phyloP scores from a whole-genome alignment of 2,113 vertebrate genomes.

The Serinus canaria region DNA sequence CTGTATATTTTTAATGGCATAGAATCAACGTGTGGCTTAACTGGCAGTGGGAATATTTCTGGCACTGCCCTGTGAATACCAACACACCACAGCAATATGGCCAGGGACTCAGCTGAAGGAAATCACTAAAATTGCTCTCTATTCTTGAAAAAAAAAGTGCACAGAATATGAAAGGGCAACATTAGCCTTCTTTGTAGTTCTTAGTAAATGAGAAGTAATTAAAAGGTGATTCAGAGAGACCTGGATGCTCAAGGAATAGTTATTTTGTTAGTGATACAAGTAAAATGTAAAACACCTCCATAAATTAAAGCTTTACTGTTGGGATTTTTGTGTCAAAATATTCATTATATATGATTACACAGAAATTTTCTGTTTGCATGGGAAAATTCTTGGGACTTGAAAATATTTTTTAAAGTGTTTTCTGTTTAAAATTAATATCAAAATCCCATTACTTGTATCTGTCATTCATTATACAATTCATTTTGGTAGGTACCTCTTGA shows the following conservation, averaged over 20 bases:
- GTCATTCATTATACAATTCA: neutral
- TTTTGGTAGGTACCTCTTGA: neutral
- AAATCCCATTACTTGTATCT: neutral
- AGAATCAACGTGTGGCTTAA: accelerated
- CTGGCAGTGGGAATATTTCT: neutral
- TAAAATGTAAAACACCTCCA: neutral
- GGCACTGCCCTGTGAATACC: neutral
- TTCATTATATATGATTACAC: neutral
- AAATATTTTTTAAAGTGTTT: neutral
- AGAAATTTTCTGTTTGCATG: neutral
- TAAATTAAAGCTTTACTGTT: neutral
- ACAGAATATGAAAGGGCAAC: neutral
- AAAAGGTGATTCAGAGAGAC: neutral
- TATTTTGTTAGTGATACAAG: neutral
- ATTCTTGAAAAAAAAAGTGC: neutral
- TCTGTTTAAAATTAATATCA: neutral
- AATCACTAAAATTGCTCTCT: neutral
- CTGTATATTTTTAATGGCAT: neutral
- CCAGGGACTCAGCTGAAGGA: neutral
- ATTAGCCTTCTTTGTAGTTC: neutral
- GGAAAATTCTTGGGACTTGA: neutral
- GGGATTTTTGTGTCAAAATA: neutral
- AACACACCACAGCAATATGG: neutral
- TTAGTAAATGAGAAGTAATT: neutral
- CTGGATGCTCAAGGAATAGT: neutral